These are phyloP conservation scores for Turdus rufiventris DNA, from an alignment of 2,113 vertebrate species.

Conservation along the genomic window DNA sequence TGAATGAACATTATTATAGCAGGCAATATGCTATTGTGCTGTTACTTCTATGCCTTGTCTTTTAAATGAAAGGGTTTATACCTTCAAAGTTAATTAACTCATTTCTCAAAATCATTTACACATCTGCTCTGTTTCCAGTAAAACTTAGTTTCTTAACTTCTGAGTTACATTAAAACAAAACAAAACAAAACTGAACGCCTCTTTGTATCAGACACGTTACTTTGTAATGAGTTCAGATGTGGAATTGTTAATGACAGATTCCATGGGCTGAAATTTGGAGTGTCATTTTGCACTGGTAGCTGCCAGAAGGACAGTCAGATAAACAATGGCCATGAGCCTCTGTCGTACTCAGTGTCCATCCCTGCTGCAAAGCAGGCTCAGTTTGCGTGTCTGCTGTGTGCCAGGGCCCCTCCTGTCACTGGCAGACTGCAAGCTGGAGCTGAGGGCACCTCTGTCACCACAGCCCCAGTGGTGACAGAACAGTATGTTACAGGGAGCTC, in stretches of 20 bases:
- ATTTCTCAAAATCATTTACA: slow-evolving; percentile 48
- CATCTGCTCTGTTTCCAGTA: slow-evolving; percentile 19
- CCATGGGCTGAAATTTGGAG: not conserved
- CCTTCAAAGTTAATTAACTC: slow-evolving; percentile 40
- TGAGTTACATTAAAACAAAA: not conserved
- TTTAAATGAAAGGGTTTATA: slow-evolving; percentile 39
- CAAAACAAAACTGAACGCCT: not conserved
- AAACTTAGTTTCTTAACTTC: slow-evolving; percentile 10
- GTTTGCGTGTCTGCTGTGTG: not conserved
- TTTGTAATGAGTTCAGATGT: not conserved
- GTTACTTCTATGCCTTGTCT: not conserved
- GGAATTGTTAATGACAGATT: not conserved
- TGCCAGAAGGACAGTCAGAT: not conserved
- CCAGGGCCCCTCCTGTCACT: not conserved
- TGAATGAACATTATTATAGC: not conserved
- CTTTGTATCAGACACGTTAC: not conserved
- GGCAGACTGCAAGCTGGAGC: not conserved
- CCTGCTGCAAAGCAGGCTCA: not conserved
- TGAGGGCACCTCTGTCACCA: not conserved
- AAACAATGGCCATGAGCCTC: not conserved
- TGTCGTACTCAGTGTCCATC: not conserved
- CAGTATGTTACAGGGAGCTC: not conserved
- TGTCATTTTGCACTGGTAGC: not conserved
- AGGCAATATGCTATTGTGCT: not conserved
- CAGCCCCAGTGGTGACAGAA: fast-evolving